Base-by-base conservation (phyloP, 1,140 invertebrate genomes). In the Tribolium madens region DNA sequence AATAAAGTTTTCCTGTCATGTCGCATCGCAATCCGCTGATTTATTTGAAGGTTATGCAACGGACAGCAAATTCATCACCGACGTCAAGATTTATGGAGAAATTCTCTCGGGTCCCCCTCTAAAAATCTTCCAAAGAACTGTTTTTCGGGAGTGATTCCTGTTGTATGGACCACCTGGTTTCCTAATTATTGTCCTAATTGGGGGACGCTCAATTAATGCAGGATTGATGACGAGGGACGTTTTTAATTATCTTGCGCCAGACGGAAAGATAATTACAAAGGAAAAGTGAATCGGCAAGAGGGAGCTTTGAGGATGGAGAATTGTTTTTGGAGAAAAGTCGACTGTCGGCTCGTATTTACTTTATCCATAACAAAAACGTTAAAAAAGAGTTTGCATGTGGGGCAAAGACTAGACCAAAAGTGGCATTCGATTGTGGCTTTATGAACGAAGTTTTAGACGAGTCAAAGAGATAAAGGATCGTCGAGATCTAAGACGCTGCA, bases 41-140 rank as follows among this genome's bases (percentile, higher is more conserved):
- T 64, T 64, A 64, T 64, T 64, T 64, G 57, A 64, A 64, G 57
- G 57, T 64, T 64, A 64, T 64, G 57, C 57, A 64, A 64, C 57
- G 57, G 57, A 64, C 57, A 64, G 57, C 57, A 64, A 33, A 64
- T 64, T 64, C 57, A 64, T 64, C 57, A 64, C 57, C 57, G 57
- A 33, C 18, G 52, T 57, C 57, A 18, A 33, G 57, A 64, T 64
- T 64, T 64, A 64, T 64, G 57, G 57, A 64, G 57, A 33, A 17
- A 14, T 17, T 57, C 15, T 12, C 26, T 64, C 57, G 36, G 9
- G 36, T 42, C 36, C 36, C 36, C 26, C 36, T 9, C 3, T 2
- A 7, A n/a, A n/a, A 42, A 42, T 42, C 36, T 42, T n/a, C 6
- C 36, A 26, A 26, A 42, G 36, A 42, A 42, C n/a, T n/a, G 36